Conservation (phyloP, 2,797 vertebrate genomes). For the Macropodus opercularis region DNA sequence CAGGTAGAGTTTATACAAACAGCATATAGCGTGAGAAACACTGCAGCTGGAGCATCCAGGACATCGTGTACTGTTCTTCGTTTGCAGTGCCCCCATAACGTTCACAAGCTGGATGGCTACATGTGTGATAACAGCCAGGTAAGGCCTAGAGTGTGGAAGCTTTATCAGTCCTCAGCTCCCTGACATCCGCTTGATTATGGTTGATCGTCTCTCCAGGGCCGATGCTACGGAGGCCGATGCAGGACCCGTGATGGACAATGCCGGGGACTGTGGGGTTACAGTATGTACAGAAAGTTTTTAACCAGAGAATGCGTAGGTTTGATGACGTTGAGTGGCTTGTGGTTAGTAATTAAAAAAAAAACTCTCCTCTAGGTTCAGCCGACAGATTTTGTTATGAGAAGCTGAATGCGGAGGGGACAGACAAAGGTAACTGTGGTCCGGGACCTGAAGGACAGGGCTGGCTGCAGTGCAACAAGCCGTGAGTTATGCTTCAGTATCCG, state of each 20-base stretch:
- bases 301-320: background rate
- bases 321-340: background rate
- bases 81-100: conserved; percentile 92
- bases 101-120: conserved; percentile 98
- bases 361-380: conserved; percentile 80
- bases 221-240: conserved; percentile 91
- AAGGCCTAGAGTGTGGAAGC: conserved; percentile 8
- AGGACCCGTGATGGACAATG: conserved; percentile 92
- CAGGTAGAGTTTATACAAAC: conserved; percentile 81
- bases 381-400: conserved; percentile 96
- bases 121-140: conserved; percentile 92
- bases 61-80: background rate
- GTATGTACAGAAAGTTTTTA: conserved; percentile 74
- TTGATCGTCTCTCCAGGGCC: conserved; percentile 79
- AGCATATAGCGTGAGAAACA: background rate
- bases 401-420: conserved; percentile 92
- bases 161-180: background rate
- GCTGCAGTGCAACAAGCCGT: conserved; percentile 96
- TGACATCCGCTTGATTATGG: background rate
- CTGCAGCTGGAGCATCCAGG: background rate
- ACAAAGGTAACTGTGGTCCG: conserved; percentile 93
- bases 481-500: conserved; percentile 65
- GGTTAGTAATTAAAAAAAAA: background rate
- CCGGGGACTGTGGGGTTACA: conserved; percentile 87
- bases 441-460: conserved; percentile 85